Base-by-base conservation (phyloP, 2,797 vertebrate species). In the Chaetodon trifasciatus region DNA sequence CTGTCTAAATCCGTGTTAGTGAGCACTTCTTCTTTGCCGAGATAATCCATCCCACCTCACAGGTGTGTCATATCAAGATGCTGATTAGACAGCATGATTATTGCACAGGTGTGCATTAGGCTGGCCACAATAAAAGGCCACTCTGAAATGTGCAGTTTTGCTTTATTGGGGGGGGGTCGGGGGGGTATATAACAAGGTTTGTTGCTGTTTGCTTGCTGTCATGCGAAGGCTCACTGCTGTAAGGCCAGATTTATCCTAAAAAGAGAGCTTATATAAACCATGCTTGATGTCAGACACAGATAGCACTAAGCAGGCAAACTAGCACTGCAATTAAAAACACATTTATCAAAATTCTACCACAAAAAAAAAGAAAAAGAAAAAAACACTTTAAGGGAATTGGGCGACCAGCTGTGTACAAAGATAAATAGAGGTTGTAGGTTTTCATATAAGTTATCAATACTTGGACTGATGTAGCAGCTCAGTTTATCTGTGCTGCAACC, bases 401-500 rank as follows among this genome's bases (percentile, higher is more conserved):
- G 39, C n/a, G 53, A 49, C 42, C 53, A 56, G 32, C 42, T 52
- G 28, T 39, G 12, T 44, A 73, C 35, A 71, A 55, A 72, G 28
- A 70, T 56, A 8, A 61, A 83, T 68, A 57, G 7, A 77, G 7
- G 28, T n/a, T 74, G 16, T 71, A 74, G 57, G 24, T 46, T 66
- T 76, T 72, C 15, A 68, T 76, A 28, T 8, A 68, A 77, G 35
- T 12, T 39, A 70, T 77, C 61, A 82, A 71, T 66, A 78, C 16
- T 55, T 32, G 58, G 7, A 46, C 61, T 67, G 42, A 70, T 69
- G 24, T 10, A 57, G 73, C 39, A 17, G 53, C 60, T 69, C 7
- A 9, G 1, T 53, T 67, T 70, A 17, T 66, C 52, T 70, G 37
- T 46, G 24, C 55, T 64, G 15, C 40, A 76, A 8, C 39, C 0